Evolutionary conservation across 2,797 vertebrate genomes (phyloP).

Genomic region (Dipus sagitta): DNA sequence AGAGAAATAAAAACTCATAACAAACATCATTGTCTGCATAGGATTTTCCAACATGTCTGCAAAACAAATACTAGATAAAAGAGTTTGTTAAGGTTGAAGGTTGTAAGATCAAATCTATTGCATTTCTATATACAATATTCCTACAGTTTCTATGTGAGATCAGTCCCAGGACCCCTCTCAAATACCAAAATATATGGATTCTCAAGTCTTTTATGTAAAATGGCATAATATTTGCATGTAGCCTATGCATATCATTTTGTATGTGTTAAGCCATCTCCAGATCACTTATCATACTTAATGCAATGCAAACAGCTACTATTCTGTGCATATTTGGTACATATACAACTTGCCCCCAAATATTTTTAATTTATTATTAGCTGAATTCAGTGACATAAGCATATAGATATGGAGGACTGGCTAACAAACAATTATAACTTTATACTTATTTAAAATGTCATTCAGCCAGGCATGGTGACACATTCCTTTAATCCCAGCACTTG

Average conservation of each 20-base stretch:
- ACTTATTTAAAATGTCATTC: neutral
- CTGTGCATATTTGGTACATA: neutral
- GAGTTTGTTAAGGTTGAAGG: neutral
- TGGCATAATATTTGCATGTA: neutral
- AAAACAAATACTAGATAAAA: conserved; percentile 20
- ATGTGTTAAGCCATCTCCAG: neutral
- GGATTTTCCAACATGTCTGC: neutral
- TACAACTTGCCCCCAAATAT: neutral
- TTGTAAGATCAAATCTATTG: neutral
- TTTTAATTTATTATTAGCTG: neutral
- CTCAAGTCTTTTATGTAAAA: neutral
- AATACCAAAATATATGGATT: neutral
- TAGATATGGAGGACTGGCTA: neutral
- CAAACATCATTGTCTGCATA: neutral
- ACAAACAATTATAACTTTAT: neutral
- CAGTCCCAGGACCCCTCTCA: neutral
- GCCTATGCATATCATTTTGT: neutral
- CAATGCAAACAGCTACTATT: neutral
- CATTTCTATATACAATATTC: neutral
- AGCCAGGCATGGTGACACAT: too few species aligned
- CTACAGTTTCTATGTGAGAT: neutral
- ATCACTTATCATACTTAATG: neutral
- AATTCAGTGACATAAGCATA: neutral
- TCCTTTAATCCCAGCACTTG: neutral
- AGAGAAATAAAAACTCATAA: conserved; percentile 33